phyloP scores from a whole-genome alignment of 2,797 vertebrate genomes.

The Labroides dimidiatus region DNA sequence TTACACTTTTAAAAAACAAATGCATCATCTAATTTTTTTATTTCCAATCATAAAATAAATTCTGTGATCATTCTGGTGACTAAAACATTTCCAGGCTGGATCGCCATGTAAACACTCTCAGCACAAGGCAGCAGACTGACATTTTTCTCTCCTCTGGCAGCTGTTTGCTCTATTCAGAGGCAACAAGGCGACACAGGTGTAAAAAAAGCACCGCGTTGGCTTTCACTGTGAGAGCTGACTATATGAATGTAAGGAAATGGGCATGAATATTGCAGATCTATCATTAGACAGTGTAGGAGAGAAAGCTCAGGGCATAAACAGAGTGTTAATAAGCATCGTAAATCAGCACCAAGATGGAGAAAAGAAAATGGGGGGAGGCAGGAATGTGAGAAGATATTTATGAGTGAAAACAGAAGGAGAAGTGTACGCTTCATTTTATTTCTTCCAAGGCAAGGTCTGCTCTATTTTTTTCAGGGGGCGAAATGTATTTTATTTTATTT shows the following conservation, averaged over 20 bases:
- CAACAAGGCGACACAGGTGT: slow-evolving; percentile 41
- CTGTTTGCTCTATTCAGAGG: slow-evolving; percentile 40
- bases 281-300: slow-evolving; percentile 71
- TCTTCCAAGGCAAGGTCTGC: slow-evolving; percentile 13
- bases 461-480: slow-evolving; percentile 32
- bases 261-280: slow-evolving; percentile 77
- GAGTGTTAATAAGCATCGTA: slow-evolving; percentile 76
- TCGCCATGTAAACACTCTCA: slow-evolving; percentile 39
- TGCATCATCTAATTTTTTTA: slow-evolving; percentile 28
- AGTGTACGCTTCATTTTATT: slow-evolving; percentile 34
- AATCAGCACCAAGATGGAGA: slow-evolving; percentile 66
- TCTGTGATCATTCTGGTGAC: slow-evolving; percentile 26
- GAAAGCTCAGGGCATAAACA: slow-evolving; percentile 80
- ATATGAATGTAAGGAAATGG: slow-evolving; percentile 56
- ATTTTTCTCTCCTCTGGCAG: slow-evolving; percentile 21
- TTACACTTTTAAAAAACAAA: slow-evolving; percentile 48
- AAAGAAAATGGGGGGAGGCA: slow-evolving; percentile 24
- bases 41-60: slow-evolving; percentile 43
- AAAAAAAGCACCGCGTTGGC: slow-evolving; percentile 30
- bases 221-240: slow-evolving; percentile 62
- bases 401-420: slow-evolving; percentile 28
- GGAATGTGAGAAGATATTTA: slow-evolving; percentile 26
- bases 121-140: slow-evolving; percentile 16
- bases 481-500: slow-evolving; percentile 45
- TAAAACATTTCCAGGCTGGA: slow-evolving; percentile 14